These are phyloP conservation scores for Trichechus manatus DNA, from an alignment of 2,113 vertebrate species.

Conservation along the genomic window DNA sequence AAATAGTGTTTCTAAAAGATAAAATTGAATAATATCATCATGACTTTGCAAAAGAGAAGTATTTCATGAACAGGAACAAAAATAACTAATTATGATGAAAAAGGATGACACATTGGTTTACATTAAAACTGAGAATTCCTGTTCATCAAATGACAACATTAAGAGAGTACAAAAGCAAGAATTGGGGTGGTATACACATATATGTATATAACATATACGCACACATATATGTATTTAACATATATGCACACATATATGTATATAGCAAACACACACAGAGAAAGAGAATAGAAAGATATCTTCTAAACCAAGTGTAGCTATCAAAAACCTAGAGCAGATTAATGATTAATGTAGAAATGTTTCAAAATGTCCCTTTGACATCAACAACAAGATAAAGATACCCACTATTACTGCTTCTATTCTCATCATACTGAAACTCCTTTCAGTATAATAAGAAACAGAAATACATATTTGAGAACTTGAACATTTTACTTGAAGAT, in stretches of 20 bases:
- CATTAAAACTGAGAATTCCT: not conserved
- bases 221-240: no score
- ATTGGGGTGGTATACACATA: not conserved
- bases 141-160: not conserved
- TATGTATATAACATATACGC: no score
- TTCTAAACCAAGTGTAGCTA: not conserved
- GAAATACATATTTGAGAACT: not conserved
- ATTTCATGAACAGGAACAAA: constrained; percentile 6
- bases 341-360: not conserved
- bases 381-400: not conserved
- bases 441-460: not conserved
- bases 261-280: not conserved
- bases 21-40: not conserved
- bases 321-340: not conserved
- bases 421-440: not conserved
- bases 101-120: not conserved
- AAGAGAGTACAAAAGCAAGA: not conserved
- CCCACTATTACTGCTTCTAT: not conserved
- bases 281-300: not conserved
- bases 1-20: not conserved
- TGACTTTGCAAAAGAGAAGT: not conserved
- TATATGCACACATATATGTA: no score
- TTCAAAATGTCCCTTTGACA: not conserved
- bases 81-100: not conserved
- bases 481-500: not conserved